Conservation (phyloP, 2,888 invertebrate genomes). For the Cephus pulcher region DNA sequence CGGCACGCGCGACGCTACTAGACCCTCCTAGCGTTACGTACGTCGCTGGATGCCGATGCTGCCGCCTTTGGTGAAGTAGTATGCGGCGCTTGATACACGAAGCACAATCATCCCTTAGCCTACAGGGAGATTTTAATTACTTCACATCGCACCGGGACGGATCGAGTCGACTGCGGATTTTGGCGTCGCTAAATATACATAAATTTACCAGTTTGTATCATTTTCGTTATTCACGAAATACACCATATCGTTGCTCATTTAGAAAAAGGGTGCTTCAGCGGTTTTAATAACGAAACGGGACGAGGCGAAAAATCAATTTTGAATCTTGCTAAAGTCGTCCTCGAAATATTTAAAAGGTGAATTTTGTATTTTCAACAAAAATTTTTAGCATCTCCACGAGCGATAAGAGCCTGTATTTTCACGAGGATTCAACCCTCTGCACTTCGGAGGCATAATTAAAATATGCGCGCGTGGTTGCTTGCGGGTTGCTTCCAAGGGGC, state of each 20-base stretch:
- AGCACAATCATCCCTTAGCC: conserved; percentile 32
- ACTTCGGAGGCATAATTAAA: conserved; percentile 29
- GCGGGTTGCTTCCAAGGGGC: background rate
- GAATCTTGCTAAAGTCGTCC: no score
- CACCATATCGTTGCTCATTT: background rate
- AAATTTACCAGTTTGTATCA: background rate
- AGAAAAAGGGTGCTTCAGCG: background rate
- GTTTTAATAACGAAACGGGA: no score
- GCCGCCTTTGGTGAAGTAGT: conserved; percentile 33
- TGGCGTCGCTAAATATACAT: background rate
- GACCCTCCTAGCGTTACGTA: background rate
- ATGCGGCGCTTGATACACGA: conserved; percentile 4
- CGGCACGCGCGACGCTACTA: conserved; percentile 8
- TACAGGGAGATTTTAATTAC: conserved; percentile 43
- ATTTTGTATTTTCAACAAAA: no score
- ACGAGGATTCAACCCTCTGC: conserved; percentile 13
- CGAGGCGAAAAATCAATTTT: no score
- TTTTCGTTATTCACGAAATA: background rate
- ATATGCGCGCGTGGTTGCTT: conserved; percentile 23
- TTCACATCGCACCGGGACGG: conserved; percentile 37
- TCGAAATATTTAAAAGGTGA: no score
- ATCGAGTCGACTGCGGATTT: conserved; percentile 9
- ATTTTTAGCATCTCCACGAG: background rate
- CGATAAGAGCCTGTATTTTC: background rate
- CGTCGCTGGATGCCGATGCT: conserved; percentile 21